Evolutionary conservation across 2,113 vertebrate genomes (phyloP).

Genomic region (Theropithecus gelada): DNA sequence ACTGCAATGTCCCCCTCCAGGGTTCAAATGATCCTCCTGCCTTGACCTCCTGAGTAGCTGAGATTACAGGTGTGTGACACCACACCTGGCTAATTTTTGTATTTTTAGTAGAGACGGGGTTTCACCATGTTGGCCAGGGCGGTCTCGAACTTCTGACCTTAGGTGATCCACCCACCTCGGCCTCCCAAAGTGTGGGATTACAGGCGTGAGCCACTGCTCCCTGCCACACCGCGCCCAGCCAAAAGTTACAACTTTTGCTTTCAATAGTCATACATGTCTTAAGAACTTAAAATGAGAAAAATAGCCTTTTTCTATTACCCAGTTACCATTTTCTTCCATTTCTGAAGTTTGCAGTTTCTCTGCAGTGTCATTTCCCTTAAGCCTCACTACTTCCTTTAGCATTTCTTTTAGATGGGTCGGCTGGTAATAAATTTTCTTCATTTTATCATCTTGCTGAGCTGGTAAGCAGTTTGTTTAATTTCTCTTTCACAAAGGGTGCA

Average conservation of each 20-base stretch:
- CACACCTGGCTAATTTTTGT: too few species aligned
- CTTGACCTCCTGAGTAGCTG: too few species aligned
- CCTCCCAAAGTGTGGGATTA: too few species aligned
- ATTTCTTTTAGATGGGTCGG: neutral
- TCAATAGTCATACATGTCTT: neutral
- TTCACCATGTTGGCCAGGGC: too few species aligned
- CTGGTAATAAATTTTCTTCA: neutral
- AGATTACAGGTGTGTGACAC: too few species aligned
- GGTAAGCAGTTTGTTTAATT: constrained; percentile 12
- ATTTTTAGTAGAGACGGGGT: too few species aligned
- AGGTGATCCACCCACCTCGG: too few species aligned
- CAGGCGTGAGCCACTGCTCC: too few species aligned
- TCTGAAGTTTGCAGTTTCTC: neutral
- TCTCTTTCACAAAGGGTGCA: neutral
- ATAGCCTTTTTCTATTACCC: neutral
- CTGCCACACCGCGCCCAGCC: too few species aligned
- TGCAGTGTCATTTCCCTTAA: neutral
- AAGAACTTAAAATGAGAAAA: neutral
- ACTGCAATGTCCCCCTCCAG: too few species aligned
- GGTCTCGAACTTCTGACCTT: too few species aligned
- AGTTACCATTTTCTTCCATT: constrained; percentile 39
- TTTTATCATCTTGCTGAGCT: neutral
- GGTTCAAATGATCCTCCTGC: too few species aligned
- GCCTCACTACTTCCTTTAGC: neutral
- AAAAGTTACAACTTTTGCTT: neutral